These are phyloP conservation scores for Rhadina sibilatrix DNA, from an alignment of 2,113 vertebrate species.

Conservation along the genomic window DNA sequence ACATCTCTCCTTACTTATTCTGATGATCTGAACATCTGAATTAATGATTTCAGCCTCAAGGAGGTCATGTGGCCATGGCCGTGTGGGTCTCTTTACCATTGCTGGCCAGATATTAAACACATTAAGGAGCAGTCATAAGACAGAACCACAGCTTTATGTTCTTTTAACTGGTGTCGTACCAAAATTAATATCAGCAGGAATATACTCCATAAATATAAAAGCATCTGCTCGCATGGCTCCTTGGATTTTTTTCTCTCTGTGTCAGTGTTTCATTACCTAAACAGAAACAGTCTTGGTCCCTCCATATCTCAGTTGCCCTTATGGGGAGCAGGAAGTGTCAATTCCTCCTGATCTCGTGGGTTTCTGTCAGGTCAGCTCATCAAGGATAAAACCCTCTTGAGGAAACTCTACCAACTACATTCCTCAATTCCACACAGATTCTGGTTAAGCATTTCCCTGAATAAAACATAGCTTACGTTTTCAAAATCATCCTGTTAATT, in stretches of 20 bases:
- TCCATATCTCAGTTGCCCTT: neutral
- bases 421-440: neutral
- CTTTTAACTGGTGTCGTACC: neutral
- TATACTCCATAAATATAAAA: neutral
- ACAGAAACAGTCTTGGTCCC: neutral
- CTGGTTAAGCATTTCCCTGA: neutral
- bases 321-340: neutral
- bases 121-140: neutral
- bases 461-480: neutral
- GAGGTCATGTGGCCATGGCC: neutral
- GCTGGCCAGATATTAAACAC: neutral
- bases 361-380: neutral
- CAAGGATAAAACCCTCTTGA: neutral
- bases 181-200: neutral
- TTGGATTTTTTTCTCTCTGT: neutral
- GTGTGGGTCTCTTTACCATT: neutral
- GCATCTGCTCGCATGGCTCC: neutral
- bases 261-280: neutral
- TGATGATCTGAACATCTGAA: constrained; percentile 1
- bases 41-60: neutral
- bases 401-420: neutral
- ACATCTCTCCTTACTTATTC: neutral
- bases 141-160: neutral
- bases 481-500: neutral
- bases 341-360: neutral